Conservation (phyloP, 2,888 invertebrate genomes). For the Psylliodes chrysocephalus region DNA sequence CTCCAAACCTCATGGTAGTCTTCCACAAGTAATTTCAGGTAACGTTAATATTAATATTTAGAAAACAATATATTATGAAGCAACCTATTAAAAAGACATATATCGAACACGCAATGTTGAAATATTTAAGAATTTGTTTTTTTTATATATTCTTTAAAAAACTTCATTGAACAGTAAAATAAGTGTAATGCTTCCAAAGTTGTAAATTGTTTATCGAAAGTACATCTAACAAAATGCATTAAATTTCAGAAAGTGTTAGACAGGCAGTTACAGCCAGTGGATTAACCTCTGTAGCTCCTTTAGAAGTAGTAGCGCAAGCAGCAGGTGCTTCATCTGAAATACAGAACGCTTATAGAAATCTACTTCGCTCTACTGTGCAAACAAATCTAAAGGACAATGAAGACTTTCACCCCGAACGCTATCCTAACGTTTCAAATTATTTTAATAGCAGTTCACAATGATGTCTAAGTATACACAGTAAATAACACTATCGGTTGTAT, state of each 20-base stretch:
- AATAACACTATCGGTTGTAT: slow-evolving; percentile 35
- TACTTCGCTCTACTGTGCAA: slow-evolving; percentile 65
- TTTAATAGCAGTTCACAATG: slow-evolving; percentile 51
- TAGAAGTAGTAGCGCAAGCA: slow-evolving; percentile 66
- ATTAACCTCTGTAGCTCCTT: slow-evolving; percentile 62
- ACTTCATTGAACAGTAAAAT: not conserved
- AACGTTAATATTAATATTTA: no score
- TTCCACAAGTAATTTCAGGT: slow-evolving; percentile 63
- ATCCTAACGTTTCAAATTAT: slow-evolving; percentile 62
- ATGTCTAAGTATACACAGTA: slow-evolving; percentile 20
- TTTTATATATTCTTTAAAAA: not conserved
- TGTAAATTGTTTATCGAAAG: no score
- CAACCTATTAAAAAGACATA: no score
- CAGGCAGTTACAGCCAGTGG: slow-evolving; percentile 67
- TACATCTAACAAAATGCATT: not conserved
- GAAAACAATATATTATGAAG: no score
- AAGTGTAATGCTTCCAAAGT: no score
- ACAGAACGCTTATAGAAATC: slow-evolving; percentile 67
- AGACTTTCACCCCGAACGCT: slow-evolving; percentile 62
- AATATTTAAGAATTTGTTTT: not conserved
- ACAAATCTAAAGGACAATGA: slow-evolving; percentile 65
- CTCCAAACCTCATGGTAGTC: slow-evolving; percentile 61
- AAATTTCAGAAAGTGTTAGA: slow-evolving; percentile 59
- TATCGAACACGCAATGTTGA: no score
- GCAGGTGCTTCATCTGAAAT: slow-evolving; percentile 65